These are phyloP conservation scores for Argyrosomus japonicus DNA, from an alignment of 2,113 vertebrate genomes.

Conservation along the genomic window DNA sequence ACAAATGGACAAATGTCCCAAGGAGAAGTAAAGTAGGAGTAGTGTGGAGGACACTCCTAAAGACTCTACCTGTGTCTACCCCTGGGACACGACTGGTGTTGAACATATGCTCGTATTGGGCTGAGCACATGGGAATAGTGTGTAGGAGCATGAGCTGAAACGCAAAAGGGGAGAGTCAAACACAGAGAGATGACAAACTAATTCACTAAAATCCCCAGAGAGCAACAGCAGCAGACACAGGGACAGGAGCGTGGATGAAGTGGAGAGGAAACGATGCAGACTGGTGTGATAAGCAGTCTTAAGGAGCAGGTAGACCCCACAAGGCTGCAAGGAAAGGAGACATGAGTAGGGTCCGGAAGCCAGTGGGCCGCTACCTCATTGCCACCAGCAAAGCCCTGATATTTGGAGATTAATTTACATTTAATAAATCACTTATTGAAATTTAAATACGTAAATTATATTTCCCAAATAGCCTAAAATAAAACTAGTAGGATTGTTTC, in stretches of 20 bases:
- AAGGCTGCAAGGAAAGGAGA: slow-evolving; percentile 47
- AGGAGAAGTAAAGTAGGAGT: slow-evolving; percentile 59
- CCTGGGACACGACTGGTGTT: slow-evolving; percentile 94
- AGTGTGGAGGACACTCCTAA: slow-evolving; percentile 69
- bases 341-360: slow-evolving; percentile 67
- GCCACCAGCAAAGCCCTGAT: slow-evolving; percentile 64
- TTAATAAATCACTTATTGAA: neutral
- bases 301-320: slow-evolving; percentile 41
- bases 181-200: slow-evolving; percentile 76
- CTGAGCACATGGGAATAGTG: slow-evolving; percentile 97
- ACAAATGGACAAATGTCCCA: slow-evolving; percentile 47
- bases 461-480: neutral
- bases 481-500: neutral
- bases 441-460: neutral
- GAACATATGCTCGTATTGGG: slow-evolving; percentile 97
- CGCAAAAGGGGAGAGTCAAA: slow-evolving; percentile 85
- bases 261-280: slow-evolving; percentile 57
- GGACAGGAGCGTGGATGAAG: slow-evolving; percentile 49
- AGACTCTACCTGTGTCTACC: slow-evolving; percentile 93
- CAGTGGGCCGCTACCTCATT: slow-evolving; percentile 51
- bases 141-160: slow-evolving; percentile 90
- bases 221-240: slow-evolving; percentile 48
- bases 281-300: slow-evolving; percentile 54
- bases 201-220: slow-evolving; percentile 67
- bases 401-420: neutral